phyloP scores from a whole-genome alignment of 2,888 invertebrate species.

The Tipula lateralis region DNA sequence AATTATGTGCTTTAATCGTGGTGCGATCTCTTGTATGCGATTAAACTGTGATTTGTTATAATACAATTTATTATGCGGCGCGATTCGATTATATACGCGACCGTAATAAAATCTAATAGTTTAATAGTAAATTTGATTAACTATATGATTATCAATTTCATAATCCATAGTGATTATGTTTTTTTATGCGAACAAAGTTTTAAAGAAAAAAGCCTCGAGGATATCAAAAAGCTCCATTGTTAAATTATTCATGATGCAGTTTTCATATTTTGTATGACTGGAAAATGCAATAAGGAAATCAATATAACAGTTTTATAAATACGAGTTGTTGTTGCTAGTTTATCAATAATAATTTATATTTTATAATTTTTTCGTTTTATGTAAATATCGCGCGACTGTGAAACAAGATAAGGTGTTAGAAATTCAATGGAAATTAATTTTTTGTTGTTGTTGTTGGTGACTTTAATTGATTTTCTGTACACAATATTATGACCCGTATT shows the following conservation, averaged over 20 bases:
- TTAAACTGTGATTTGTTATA: not conserved
- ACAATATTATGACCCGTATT: not conserved
- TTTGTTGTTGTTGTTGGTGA: not conserved
- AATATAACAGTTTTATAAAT: not conserved
- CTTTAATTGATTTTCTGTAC: not conserved
- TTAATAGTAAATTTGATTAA: not conserved
- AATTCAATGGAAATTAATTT: not conserved
- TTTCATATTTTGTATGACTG: not conserved
- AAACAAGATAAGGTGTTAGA: not conserved
- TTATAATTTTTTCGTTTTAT: not conserved
- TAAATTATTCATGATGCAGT: constrained; percentile 5
- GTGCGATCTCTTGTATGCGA: not conserved
- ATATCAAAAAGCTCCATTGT: constrained; percentile 7
- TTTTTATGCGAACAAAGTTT: not conserved
- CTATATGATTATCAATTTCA: not conserved
- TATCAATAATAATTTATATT: constrained; percentile 2
- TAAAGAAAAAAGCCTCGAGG: not conserved
- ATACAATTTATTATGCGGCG: not conserved
- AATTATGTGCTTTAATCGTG: not conserved
- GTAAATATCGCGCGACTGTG: not conserved
- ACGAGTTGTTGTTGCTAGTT: not conserved
- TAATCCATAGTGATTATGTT: not conserved
- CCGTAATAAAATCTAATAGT: not conserved
- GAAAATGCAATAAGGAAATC: constrained; percentile 24
- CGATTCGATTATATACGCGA: not conserved